Percentiles rank a stretch among this genome's conserved stretches.
Evolutionary conservation across 2,797 vertebrate species (phyloP).

Genomic region (Myotis planiceps): DNA sequence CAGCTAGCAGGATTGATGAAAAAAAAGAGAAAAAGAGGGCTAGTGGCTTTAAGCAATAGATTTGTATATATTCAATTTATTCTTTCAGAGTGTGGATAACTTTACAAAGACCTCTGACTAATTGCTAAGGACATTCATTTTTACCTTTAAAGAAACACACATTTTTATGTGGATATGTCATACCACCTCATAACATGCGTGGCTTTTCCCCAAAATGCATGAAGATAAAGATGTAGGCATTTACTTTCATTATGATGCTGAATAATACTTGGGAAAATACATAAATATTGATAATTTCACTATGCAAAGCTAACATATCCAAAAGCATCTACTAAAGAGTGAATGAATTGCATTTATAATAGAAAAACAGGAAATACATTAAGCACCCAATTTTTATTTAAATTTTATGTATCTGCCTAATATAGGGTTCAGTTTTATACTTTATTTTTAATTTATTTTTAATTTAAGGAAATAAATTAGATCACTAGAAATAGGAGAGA

Average conservation of each 20-base stretch:
- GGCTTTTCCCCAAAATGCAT: background rate
- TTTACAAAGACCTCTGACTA: background rate
- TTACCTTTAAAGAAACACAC: conserved; percentile 2
- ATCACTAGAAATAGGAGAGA: background rate
- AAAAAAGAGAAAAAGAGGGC: background rate
- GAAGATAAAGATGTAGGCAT: background rate
- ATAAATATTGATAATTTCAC: background rate
- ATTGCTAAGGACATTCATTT: background rate
- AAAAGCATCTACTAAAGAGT: background rate
- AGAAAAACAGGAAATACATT: background rate
- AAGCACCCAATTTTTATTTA: background rate
- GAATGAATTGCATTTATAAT: background rate
- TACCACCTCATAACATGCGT: background rate
- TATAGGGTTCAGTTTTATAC: background rate
- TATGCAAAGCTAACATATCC: background rate
- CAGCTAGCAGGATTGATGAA: background rate
- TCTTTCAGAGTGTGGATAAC: background rate
- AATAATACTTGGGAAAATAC: background rate
- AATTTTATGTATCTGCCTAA: background rate
- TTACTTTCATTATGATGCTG: background rate
- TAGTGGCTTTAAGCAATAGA: background rate
- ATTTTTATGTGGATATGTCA: background rate
- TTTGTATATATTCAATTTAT: background rate
- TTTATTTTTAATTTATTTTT: background rate
- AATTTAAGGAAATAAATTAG: background rate